Evolutionary conservation across 2,113 vertebrate species (phyloP).

Genomic region (Megaceryle maxima): DNA sequence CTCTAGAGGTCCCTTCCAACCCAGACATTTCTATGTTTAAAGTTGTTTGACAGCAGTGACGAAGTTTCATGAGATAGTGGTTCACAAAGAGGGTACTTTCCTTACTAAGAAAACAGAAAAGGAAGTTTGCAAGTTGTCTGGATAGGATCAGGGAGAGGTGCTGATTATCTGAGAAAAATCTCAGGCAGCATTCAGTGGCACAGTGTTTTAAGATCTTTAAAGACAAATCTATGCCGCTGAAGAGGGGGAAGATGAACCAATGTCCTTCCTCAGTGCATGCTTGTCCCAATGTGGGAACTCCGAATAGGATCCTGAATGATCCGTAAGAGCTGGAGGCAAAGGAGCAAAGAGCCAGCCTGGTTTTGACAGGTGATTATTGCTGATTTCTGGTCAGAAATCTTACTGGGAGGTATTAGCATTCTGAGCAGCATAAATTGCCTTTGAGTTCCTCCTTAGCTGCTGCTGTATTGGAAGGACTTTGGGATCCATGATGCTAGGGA

Average conservation of each 20-base stretch:
- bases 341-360: background rate
- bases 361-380: background rate
- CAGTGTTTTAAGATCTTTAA: background rate
- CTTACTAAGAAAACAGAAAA: background rate
- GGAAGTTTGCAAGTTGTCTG: background rate
- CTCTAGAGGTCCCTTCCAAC: no score
- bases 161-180: background rate
- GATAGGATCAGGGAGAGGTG: background rate
- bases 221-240: background rate
- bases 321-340: background rate
- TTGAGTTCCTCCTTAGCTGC: background rate
- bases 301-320: background rate
- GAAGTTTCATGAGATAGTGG: background rate
- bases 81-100: background rate
- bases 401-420: background rate
- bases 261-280: background rate
- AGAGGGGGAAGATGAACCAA: background rate
- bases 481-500: background rate
- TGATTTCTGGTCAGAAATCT: background rate
- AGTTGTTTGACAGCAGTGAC: background rate
- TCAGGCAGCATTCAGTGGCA: background rate
- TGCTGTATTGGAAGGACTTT: background rate
- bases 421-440: background rate
- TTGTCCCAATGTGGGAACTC: background rate
- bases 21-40: background rate